A percentile compares a stretch with the other conserved stretches of the same genome.
These are phyloP conservation scores for Alauda arvensis DNA, from an alignment of 2,797 vertebrate genomes.

Conservation along the genomic window DNA sequence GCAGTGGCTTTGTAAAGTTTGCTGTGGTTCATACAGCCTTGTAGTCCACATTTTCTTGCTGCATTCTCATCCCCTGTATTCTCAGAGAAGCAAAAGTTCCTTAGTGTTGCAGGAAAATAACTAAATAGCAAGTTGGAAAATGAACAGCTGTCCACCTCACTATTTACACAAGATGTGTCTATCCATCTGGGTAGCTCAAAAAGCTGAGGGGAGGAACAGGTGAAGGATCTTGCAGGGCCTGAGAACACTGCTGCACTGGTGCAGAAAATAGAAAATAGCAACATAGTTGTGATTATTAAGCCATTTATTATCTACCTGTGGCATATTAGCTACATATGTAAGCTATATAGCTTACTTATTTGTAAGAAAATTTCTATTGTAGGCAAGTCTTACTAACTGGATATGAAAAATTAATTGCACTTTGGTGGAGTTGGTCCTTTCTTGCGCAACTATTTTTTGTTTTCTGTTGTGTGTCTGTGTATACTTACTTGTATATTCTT, in stretches of 20 bases:
- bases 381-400: background rate
- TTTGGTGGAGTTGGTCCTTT: background rate
- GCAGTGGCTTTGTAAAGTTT: background rate
- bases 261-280: background rate
- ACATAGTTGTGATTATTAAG: background rate
- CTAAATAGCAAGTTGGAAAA: background rate
- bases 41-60: background rate
- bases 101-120: background rate
- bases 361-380: background rate
- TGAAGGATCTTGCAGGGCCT: background rate
- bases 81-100: background rate
- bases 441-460: background rate
- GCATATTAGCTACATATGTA: background rate
- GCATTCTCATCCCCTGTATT: background rate
- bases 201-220: background rate
- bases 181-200: background rate
- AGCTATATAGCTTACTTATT: no score
- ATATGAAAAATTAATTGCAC: background rate
- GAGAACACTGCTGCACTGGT: background rate
- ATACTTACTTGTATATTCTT: accelerated
- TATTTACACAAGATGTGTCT: background rate
- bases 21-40: background rate
- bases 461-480: background rate
- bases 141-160: background rate
- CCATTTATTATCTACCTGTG: background rate